Percentiles rank a stretch among this genome's conserved stretches.
These are phyloP conservation scores for Bolborhynchus lineola DNA, from an alignment of 2,113 vertebrate genomes.

Conservation along the genomic window DNA sequence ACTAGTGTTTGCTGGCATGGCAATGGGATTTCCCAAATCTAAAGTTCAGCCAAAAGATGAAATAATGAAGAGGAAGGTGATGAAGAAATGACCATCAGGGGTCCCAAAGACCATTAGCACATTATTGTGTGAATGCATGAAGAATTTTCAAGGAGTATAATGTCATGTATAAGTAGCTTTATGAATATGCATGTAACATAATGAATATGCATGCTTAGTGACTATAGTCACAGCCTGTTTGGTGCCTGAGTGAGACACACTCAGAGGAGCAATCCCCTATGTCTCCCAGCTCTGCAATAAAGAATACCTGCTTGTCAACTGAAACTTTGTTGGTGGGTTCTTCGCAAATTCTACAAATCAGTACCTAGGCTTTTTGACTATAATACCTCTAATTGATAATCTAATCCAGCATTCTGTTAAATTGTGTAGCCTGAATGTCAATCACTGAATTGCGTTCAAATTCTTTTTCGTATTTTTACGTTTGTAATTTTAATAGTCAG, in stretches of 20 bases:
- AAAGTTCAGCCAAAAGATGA: background rate
- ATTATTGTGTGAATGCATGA: background rate
- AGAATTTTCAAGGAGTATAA: background rate
- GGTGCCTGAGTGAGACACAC: background rate
- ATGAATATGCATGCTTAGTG: background rate
- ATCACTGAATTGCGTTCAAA: background rate
- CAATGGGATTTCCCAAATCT: background rate
- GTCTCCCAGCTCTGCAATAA: background rate
- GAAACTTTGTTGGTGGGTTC: background rate
- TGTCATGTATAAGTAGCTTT: background rate
- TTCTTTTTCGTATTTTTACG: background rate
- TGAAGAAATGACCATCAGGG: background rate
- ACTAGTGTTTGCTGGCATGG: background rate
- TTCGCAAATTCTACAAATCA: background rate
- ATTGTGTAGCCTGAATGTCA: background rate
- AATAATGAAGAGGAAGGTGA: background rate
- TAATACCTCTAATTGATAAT: slow-evolving; percentile 9
- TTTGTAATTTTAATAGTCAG: background rate
- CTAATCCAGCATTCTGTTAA: background rate
- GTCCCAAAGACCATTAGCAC: background rate
- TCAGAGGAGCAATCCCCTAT: background rate
- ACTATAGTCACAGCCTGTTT: background rate
- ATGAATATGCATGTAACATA: background rate
- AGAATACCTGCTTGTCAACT: background rate
- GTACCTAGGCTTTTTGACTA: background rate